Base-by-base conservation (phyloP, 2,888 invertebrate genomes). In the Idaea aversata region DNA sequence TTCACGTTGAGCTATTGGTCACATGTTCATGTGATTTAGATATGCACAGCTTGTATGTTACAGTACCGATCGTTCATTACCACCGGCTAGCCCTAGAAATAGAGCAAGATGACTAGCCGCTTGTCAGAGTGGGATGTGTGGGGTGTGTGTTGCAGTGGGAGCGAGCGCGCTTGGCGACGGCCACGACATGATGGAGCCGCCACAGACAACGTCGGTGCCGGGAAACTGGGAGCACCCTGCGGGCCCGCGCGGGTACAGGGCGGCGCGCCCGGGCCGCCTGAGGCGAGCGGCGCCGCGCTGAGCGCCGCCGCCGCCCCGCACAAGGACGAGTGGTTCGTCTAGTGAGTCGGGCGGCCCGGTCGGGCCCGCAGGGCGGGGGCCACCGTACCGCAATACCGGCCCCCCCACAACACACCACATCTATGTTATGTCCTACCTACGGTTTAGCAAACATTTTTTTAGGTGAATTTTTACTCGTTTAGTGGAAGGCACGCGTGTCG, bases 221-320 rank as follows among this genome's bases (percentile, higher is more conserved):
- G 97, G 97, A 97, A 97, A 97, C 97, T 97, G 96, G 97, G 95
- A 95, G 96, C 97, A 95, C 97, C 97, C 97, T 97, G 97, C 96
- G 97, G 97, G 96, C 91, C 91, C 91, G 94, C 93, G 94, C 94
- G 95, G 94, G 94, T 94, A 91, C 91, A 85, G 79, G 91, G 94
- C 94, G 94, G 94, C 94, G 94, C 94, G 94, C 93, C 96, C 96
- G 97, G 97, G 97, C 97, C 97, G 97, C 97, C 97, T 96, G 96
- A 95, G 96, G 95, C 96, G 95, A 97, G 97, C 96, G 96, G 97
- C 95, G 96, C 97, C 95, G 96, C 95, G 94, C 95, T 96, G 95
- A 94, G 96, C 95, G 95, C 86, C 69, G 87, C 96, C 95, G 95
- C 86, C 69, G 87, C 96, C 95, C 95, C 95, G 92, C 95, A 97